phyloP scores from a whole-genome alignment of 2,797 vertebrate species.

The Premnoplex brunnescens region DNA sequence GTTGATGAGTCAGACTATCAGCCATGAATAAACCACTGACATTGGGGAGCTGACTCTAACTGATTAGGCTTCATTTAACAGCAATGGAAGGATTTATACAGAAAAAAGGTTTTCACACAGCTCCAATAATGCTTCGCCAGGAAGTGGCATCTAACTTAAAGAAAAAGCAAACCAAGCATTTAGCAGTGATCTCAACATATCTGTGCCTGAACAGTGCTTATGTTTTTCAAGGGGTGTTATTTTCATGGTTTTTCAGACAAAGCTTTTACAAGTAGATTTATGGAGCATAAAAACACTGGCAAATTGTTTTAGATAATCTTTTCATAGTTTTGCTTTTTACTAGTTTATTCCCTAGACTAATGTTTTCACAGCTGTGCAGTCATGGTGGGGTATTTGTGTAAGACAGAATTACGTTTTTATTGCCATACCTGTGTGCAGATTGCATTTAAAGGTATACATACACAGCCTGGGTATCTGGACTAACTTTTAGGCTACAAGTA shows the following conservation, averaged over 20 bases:
- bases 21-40: constrained; percentile 14
- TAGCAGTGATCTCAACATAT: neutral
- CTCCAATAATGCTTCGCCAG: neutral
- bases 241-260: constrained; percentile 28
- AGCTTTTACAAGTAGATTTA: constrained; percentile 25
- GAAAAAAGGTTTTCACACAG: neutral
- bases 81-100: constrained; percentile 27
- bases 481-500: neutral
- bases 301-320: constrained; percentile 17
- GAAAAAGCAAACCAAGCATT: neutral
- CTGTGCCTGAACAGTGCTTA: neutral
- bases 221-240: constrained; percentile 24
- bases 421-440: neutral
- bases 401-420: constrained; percentile 7
- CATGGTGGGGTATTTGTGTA: neutral
- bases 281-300: neutral
- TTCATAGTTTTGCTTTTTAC: neutral
- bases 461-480: neutral
- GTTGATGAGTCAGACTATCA: constrained; percentile 44
- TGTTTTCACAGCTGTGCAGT: constrained; percentile 50
- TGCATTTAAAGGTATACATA: constrained; percentile 3
- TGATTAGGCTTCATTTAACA: constrained; percentile 32
- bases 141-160: neutral
- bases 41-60: neutral
- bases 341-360: constrained; percentile 31